Percentiles rank a stretch among this genome's conserved stretches.
Conservation (phyloP, 1,140 invertebrate species). For the Atta texana region DNA sequence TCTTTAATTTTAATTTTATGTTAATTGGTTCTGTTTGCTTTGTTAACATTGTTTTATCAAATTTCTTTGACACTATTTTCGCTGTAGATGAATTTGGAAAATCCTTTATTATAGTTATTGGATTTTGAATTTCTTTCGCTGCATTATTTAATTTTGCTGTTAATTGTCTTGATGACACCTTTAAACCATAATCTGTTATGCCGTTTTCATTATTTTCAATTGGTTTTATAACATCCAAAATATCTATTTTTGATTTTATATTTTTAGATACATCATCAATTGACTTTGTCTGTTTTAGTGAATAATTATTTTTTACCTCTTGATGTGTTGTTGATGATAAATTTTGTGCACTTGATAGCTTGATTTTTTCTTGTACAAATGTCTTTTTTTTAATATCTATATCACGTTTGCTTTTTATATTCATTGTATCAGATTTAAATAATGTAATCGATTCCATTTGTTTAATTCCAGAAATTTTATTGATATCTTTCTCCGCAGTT, state of each 20-base stretch:
- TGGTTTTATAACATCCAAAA: constrained; percentile 63
- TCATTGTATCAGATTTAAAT: constrained; percentile 1
- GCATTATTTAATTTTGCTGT: constrained; percentile 12
- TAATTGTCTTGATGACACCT: constrained; percentile 66
- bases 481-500: background rate
- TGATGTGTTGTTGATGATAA: background rate
- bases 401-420: background rate
- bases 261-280: background rate
- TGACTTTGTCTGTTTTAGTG: background rate
- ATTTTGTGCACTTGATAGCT: background rate
- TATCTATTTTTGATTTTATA: constrained; percentile 44
- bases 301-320: background rate
- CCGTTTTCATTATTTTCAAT: constrained; percentile 75
- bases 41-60: too few relatives aligned
- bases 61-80: too few relatives aligned
- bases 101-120: background rate
- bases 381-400: background rate
- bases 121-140: constrained; percentile 1
- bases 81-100: background rate
- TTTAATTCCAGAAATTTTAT: background rate
- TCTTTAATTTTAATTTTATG: too few relatives aligned
- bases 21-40: too few relatives aligned
- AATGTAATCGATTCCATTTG: background rate
- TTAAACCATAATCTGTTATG: constrained; percentile 75
- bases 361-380: background rate